Evolutionary conservation across 2,888 invertebrate species (phyloP).

Genomic region (Pheosia tremula): DNA sequence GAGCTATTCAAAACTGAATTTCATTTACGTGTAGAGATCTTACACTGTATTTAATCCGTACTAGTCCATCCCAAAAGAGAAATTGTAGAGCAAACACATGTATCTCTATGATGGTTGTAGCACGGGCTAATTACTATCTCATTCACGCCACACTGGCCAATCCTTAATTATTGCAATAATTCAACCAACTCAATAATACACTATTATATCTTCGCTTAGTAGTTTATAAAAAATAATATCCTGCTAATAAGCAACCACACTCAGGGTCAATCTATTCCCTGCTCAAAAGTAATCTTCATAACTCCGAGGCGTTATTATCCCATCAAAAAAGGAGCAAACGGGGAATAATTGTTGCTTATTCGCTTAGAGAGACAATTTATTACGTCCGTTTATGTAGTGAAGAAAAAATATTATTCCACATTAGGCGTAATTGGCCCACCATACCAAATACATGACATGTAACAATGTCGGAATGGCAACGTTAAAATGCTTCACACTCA

Average conservation of each 20-base stretch:
- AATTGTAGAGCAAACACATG: too few species aligned
- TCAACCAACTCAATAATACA: too few species aligned
- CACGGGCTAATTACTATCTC: too few species aligned
- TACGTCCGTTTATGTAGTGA: constrained; percentile 18
- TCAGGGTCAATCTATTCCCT: background rate
- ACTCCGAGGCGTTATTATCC: constrained; percentile 12
- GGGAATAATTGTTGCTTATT: constrained; percentile 5
- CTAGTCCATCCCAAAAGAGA: too few species aligned
- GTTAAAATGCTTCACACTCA: constrained; percentile 36
- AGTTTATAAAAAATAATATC: too few species aligned
- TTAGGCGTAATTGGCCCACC: constrained; percentile 29
- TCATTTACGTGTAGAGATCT: background rate
- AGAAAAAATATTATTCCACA: constrained; percentile 31
- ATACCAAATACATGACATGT: constrained; percentile 29
- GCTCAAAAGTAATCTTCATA: constrained; percentile 23
- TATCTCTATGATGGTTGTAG: too few species aligned
- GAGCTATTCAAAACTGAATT: background rate
- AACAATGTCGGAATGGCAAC: constrained; percentile 26
- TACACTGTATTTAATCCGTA: too few species aligned
- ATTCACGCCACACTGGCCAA: too few species aligned
- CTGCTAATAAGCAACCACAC: background rate
- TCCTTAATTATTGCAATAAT: too few species aligned
- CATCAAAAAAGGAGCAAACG: constrained; percentile 19
- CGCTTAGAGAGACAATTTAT: constrained; percentile 24
- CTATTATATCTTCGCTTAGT: too few species aligned